Percentiles rank a stretch among this genome's conserved stretches.
Conservation (phyloP, 2,888 invertebrate genomes). For the Panopea generosa region DNA sequence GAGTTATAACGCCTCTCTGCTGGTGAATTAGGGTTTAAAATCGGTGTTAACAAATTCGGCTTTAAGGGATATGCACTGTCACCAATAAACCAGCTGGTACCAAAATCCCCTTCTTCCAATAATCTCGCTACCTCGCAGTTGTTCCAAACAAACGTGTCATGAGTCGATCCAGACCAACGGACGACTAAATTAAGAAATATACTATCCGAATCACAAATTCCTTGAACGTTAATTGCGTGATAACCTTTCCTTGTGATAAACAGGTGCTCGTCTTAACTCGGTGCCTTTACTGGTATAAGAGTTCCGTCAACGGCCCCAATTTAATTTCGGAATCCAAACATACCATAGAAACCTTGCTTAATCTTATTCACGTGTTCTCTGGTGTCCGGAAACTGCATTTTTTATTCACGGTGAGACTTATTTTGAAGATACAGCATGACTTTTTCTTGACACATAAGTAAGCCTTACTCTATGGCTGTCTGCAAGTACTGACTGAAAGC, state of each 20-base stretch:
- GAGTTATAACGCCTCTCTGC: no score
- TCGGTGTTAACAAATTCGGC: no score
- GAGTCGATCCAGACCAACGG: no score
- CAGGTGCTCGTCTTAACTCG: conserved; percentile 6
- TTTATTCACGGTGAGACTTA: neutral
- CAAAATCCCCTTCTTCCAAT: no score
- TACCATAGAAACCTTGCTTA: conserved; percentile 17
- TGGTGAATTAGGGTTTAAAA: no score
- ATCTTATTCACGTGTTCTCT: neutral
- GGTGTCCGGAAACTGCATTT: conserved; percentile 5
- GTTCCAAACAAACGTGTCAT: no score
- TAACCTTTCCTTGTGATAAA: conserved; percentile 19
- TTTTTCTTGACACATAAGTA: conserved; percentile 16
- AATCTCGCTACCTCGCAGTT: no score
- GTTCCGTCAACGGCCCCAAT: conserved; percentile 34
- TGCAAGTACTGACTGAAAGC: conserved; percentile 24
- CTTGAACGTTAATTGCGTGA: conserved; percentile 24
- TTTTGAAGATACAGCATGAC: conserved; percentile 4
- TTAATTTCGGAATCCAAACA: conserved; percentile 21
- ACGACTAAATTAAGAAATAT: no score
- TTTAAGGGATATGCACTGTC: no score
- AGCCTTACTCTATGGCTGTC: conserved; percentile 19
- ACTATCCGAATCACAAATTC: neutral
- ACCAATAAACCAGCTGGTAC: no score
- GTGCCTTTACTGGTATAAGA: conserved; percentile 16